phyloP scores from a whole-genome alignment of 2,888 invertebrate genomes.

The Epistrophe eligans region DNA sequence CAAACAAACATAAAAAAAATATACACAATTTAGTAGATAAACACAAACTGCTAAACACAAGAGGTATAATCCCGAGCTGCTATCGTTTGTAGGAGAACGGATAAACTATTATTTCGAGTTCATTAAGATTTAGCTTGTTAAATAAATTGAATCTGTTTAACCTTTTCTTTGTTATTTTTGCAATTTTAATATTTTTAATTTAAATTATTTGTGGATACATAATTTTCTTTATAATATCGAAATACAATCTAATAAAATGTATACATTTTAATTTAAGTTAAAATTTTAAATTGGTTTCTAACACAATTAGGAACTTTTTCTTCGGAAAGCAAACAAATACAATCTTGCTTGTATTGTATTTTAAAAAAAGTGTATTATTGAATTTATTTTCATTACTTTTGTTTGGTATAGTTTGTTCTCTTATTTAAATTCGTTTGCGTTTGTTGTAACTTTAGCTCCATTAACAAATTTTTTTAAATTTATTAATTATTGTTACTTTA shows the following conservation, averaged over 20 bases:
- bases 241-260: background rate
- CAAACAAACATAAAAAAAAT: constrained; percentile 40
- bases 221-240: background rate
- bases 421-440: constrained; percentile 3
- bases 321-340: background rate
- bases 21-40: constrained; percentile 71
- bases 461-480: background rate
- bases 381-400: background rate
- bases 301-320: background rate
- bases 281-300: background rate
- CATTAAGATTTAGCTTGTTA: constrained; percentile 25
- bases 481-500: constrained; percentile 34
- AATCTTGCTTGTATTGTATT: background rate
- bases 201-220: constrained; percentile 8
- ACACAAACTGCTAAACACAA: constrained; percentile 61
- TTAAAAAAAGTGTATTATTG: background rate
- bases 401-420: constrained; percentile 2
- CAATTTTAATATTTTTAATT: constrained; percentile 9
- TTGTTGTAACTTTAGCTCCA: background rate
- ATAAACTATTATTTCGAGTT: constrained; percentile 3
- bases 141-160: background rate
- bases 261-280: background rate
- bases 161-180: background rate
- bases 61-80: constrained; percentile 32
- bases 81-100: background rate